Evolutionary conservation across 2,113 vertebrate species (phyloP).

Genomic region (Sphaerodactylus townsendi): DNA sequence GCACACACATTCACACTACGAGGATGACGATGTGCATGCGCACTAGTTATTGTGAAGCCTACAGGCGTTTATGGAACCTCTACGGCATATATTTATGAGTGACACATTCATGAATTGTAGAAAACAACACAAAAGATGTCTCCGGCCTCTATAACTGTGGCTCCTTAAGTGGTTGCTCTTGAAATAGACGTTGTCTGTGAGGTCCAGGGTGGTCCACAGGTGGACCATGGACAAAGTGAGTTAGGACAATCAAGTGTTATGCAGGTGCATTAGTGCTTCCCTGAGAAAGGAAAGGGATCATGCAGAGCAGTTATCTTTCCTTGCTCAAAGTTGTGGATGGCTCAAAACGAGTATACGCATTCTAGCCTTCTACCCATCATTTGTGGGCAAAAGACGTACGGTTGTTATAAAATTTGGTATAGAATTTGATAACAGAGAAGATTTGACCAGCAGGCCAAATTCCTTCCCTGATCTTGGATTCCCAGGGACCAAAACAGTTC

Average conservation of each 20-base stretch:
- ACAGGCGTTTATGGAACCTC: not conserved
- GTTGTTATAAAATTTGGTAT: not conserved
- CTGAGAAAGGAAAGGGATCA: not conserved
- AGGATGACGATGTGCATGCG: not conserved
- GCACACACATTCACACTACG: not conserved
- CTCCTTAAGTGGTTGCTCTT: not conserved
- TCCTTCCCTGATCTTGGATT: not conserved
- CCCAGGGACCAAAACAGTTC: not conserved
- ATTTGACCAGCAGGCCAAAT: too few species aligned
- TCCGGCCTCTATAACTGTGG: conserved; percentile 18
- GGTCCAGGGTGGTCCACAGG: not conserved
- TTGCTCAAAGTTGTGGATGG: not conserved
- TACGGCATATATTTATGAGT: conserved; percentile 12
- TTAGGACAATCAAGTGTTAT: not conserved
- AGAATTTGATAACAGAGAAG: not conserved
- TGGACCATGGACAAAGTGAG: not conserved
- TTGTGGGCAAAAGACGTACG: not conserved
- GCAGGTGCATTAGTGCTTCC: not conserved
- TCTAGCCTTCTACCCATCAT: not conserved
- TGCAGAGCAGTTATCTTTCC: not conserved
- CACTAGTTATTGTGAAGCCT: not conserved
- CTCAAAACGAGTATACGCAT: not conserved
- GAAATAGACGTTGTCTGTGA: not conserved
- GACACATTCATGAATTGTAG: not conserved
- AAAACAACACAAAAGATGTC: not conserved